Evolutionary conservation across 2,888 invertebrate genomes (phyloP).

Genomic region (Harpagoxenus sublaevis): DNA sequence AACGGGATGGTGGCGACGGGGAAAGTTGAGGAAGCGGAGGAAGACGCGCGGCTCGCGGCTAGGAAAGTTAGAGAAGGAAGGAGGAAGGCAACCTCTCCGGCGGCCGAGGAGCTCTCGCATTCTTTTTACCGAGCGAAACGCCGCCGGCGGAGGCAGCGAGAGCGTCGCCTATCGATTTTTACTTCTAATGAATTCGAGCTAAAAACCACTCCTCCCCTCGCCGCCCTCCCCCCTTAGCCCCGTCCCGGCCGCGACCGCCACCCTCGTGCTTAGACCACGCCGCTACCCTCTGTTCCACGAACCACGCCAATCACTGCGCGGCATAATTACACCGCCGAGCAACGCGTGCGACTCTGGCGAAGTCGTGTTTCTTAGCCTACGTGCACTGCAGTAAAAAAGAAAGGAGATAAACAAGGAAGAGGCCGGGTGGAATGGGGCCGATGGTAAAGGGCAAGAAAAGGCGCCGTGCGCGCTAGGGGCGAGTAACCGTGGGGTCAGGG

Average conservation of each 20-base stretch:
- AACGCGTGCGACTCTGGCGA: conserved; percentile 78
- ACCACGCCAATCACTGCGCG: conserved; percentile 86
- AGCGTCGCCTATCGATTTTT: conserved; percentile 85
- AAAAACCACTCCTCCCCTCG: conserved; percentile 81
- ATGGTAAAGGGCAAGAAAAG: conserved; percentile 48
- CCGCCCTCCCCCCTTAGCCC: conserved; percentile 50
- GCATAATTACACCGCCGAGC: conserved; percentile 84
- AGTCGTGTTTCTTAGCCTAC: conserved; percentile 81
- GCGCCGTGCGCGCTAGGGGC: conserved; percentile 21
- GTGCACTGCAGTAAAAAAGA: conserved; percentile 77
- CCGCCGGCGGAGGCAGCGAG: conserved; percentile 80
- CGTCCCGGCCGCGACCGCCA: conserved; percentile 67
- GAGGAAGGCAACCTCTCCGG: neutral
- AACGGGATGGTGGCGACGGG: conserved; percentile 43
- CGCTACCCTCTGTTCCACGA: conserved; percentile 83
- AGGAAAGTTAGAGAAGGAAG: conserved; percentile 58
- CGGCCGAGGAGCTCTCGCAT: conserved; percentile 77
- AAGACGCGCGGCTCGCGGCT: conserved; percentile 42
- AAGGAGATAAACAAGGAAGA: conserved; percentile 54
- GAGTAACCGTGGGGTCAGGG: conserved; percentile 23
- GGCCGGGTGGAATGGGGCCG: neutral
- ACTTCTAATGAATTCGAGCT: conserved; percentile 86
- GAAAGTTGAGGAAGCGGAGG: conserved; percentile 27
- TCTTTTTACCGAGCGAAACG: conserved; percentile 82
- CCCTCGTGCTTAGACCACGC: conserved; percentile 77